Percentiles rank a stretch among this genome's conserved stretches.
These are phyloP conservation scores for Characodon lateralis DNA, from an alignment of 2,797 vertebrate species.

Conservation along the genomic window DNA sequence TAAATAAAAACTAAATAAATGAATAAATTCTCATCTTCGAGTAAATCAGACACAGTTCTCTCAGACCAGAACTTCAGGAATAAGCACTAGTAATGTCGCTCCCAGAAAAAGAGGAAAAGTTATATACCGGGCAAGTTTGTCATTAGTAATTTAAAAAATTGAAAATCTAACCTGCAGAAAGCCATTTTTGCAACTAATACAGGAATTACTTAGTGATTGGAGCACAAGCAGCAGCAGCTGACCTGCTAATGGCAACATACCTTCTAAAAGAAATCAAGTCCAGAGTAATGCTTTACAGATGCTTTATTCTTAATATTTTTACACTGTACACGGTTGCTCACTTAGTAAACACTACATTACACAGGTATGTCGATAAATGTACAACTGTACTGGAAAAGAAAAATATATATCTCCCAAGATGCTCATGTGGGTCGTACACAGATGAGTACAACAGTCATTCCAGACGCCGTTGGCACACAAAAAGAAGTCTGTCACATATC, in stretches of 20 bases:
- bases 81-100: background rate
- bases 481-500: constrained; percentile 70
- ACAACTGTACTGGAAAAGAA: constrained; percentile 80
- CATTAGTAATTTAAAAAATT: background rate
- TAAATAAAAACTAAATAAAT: no score
- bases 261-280: constrained; percentile 1
- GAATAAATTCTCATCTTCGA: background rate
- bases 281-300: constrained; percentile 65
- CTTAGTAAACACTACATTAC: constrained; percentile 86
- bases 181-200: background rate
- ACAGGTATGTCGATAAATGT: constrained; percentile 81
- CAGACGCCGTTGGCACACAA: constrained; percentile 78
- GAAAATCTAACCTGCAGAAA: background rate
- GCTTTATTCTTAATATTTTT: constrained; percentile 84
- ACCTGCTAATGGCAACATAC: background rate
- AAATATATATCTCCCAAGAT: constrained; percentile 81
- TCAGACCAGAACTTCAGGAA: background rate
- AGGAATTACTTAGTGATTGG: background rate
- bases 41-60: background rate
- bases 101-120: background rate
- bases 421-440: constrained; percentile 67
- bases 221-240: background rate
- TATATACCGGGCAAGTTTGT: background rate
- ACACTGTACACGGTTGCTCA: constrained; percentile 86
- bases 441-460: constrained; percentile 72